Base-by-base conservation (phyloP, 2,888 invertebrate genomes). In the Amorpha juglandis region DNA sequence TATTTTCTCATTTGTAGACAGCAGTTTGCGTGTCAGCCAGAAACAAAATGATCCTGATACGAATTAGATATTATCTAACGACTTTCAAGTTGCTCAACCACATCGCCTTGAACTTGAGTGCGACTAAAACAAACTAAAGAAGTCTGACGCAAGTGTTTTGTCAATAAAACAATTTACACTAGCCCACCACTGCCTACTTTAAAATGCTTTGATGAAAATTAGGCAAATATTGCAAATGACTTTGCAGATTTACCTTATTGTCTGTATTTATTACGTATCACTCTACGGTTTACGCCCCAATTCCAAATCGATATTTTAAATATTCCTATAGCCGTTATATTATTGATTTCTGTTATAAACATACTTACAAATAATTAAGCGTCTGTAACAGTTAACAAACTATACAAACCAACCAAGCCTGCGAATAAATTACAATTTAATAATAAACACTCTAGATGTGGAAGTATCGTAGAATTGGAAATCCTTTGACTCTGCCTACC, bases 31-130 rank as follows among this genome's bases (percentile, higher is more conserved):
- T 42, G 58, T 58, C 38, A 58, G 38, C 16, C 16, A 42, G 6
- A 42, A 42, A 58, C 42, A 21, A 19, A 19, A 42, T 3, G 58
- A 6, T 58, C 19, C 19, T 21, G 38, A 16, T 58, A 42, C 58
- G 19, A 42, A 19, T 42, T 19, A 42, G 42, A 58, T 42, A 12
- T 42, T 58, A 42, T 38, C 58, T 19, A 42, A 19, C 6, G 27
- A 33, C 6, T 21, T 42, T 16, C 11, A 58, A 58, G 42, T 58
- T 58, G 53, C n/a, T n/a, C 12, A 19, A 35, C 38, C 66, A 33
- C 21, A 70, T 79, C 79, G 70, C 91, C 92, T 92, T 92, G 91
- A 92, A 92, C 92, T 91, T 91, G 81, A 81, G 76, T 78, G 42
- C 50, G 1, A 58, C 58, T 58, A 58, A 38, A 58, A 58, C 58